Base-by-base conservation (phyloP, 2,797 vertebrate species). In the Typhlichthys subterraneus region DNA sequence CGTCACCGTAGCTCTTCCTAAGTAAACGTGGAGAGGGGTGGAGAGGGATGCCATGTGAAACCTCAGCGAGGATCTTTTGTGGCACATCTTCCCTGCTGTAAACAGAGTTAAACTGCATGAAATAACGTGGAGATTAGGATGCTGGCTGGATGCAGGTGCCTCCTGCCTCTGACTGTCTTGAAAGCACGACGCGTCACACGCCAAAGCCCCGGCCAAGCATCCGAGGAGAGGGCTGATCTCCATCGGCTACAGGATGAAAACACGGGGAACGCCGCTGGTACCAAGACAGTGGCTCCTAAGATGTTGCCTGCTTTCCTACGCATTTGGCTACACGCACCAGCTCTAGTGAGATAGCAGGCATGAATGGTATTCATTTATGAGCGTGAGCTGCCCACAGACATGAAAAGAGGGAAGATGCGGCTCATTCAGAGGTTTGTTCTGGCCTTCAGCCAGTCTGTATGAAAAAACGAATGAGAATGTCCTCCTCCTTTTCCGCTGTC, bases 41-140 rank as follows among this genome's bases (percentile, higher is more conserved):
- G 8, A 31, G 45, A 49, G 52, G 63, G 62, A 59, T 72, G 72
- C 72, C 67, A 65, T 58, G 53, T 57, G 53, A 60, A 75, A 67
- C 61, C 52, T 65, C 29, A 46, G 49, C 66, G 51, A 33, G 13
- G 53, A 54, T 49, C 58, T 75, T 71, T 76, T 70, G 69, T 67
- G 62, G 56, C 47, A 71, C 53, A 77, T 78, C 79, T 60, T 80
- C 53, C 46, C 46, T 54, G 59, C 69, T 59, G 62, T 80, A 75
- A 85, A 86, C 72, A 79, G 57, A 79, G 62, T 61, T 76, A 79
- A 80, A 85, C 57, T 38, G 75, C 66, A 67, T 85, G 71, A 85
- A 85, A 81, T 86, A 74, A 65, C 79, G 50, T 70, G 46, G 29
- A 72, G 78, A 77, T 80, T 72, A 76, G 14, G 47, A 61, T 60